Evolutionary conservation across 2,113 vertebrate genomes (phyloP).

Genomic region (Nematolebias whitei): DNA sequence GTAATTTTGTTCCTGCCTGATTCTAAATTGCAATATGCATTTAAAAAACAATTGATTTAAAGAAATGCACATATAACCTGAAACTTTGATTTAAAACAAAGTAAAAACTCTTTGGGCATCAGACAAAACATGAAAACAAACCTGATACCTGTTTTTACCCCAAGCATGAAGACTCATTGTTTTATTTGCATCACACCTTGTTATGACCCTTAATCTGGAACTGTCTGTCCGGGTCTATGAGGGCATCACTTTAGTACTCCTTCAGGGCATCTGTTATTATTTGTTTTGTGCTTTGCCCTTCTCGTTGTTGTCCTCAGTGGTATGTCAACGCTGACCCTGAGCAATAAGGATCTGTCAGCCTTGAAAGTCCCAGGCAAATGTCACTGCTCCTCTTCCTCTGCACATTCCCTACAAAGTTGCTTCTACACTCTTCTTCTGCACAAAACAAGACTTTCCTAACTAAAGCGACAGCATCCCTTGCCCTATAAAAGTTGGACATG

Average conservation of each 20-base stretch:
- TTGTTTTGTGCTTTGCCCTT: constrained; percentile 38
- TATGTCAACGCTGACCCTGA: constrained; percentile 48
- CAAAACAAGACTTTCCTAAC: constrained; percentile 19
- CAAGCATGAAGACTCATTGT: constrained; percentile 11
- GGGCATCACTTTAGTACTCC: constrained; percentile 25
- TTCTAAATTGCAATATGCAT: not conserved
- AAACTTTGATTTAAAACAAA: too few species aligned
- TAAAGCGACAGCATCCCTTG: constrained; percentile 14
- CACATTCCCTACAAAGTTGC: constrained; percentile 9
- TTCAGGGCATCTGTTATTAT: constrained; percentile 42
- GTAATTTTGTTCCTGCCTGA: not conserved
- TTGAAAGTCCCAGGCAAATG: constrained; percentile 46
- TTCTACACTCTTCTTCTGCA: not conserved
- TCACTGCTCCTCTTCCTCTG: constrained; percentile 23
- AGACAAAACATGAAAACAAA: not conserved
- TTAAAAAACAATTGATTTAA: too few species aligned
- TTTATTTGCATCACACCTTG: constrained; percentile 39
- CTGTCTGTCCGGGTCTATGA: constrained; percentile 17
- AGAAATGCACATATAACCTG: not conserved
- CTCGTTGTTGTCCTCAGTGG: constrained; percentile 38
- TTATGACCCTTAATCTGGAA: constrained; percentile 42
- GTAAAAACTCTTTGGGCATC: too few species aligned
- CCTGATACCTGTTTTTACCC: constrained; percentile 3
- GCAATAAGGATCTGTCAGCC: constrained; percentile 22
- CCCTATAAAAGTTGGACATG: constrained; percentile 14